Evolutionary conservation across 2,113 vertebrate genomes (phyloP).

Genomic region (Macrotus californicus): DNA sequence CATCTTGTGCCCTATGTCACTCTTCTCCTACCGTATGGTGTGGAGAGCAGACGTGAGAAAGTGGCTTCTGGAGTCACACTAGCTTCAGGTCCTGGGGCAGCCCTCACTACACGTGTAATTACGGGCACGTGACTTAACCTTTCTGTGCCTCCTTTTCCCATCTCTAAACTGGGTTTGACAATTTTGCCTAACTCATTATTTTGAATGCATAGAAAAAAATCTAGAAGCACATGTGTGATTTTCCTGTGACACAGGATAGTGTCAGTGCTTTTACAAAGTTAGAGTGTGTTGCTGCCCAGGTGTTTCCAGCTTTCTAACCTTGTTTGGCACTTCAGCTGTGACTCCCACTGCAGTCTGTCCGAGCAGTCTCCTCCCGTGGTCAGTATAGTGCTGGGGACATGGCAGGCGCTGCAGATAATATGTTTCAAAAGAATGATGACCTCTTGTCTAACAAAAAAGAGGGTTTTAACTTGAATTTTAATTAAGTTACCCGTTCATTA

Average conservation of each 20-base stretch:
- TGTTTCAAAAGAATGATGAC: neutral
- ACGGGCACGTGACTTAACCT: neutral
- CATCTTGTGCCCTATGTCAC: neutral
- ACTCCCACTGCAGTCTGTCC: neutral
- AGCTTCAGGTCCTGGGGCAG: neutral
- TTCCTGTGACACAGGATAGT: neutral
- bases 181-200: neutral
- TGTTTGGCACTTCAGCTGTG: neutral
- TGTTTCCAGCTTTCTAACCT: neutral
- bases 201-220: neutral
- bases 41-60: neutral
- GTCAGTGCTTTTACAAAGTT: neutral
- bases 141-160: neutral
- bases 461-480: neutral
- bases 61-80: neutral
- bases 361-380: neutral
- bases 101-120: neutral
- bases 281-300: neutral
- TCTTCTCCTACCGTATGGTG: neutral
- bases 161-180: neutral
- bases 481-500: neutral
- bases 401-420: neutral
- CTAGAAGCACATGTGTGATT: neutral
- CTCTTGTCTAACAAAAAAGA: neutral
- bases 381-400: neutral